phyloP scores from a whole-genome alignment of 2,797 vertebrate genomes.

The Psittacula echo region DNA sequence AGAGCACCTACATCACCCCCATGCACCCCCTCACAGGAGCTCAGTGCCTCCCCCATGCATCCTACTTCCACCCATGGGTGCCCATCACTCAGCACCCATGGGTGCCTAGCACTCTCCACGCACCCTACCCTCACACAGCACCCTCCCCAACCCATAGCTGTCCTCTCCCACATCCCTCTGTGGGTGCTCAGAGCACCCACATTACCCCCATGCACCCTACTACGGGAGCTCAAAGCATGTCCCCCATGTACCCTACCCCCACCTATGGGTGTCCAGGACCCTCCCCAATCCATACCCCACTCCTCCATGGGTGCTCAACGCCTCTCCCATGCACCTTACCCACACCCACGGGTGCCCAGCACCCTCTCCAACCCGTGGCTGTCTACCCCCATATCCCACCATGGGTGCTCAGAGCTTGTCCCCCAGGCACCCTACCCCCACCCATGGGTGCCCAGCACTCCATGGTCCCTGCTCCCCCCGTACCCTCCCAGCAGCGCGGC shows the following conservation, averaged over 20 bases:
- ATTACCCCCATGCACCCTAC: not conserved
- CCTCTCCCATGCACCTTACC: too few relatives aligned
- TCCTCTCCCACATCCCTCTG: too few relatives aligned
- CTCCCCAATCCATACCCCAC: not conserved
- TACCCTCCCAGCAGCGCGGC: not conserved
- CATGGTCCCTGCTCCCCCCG: rapidly evolving
- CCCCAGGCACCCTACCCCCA: too few relatives aligned
- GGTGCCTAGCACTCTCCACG: too few relatives aligned
- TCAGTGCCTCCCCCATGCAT: not conserved
- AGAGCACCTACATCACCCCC: not conserved
- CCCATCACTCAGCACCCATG: too few relatives aligned
- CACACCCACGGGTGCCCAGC: rapidly evolving
- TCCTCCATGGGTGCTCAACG: not conserved
- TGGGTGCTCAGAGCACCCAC: not conserved
- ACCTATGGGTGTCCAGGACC: too few relatives aligned
- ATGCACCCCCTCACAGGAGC: too few relatives aligned
- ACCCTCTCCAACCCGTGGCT: too few relatives aligned
- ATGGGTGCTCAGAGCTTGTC: too few relatives aligned
- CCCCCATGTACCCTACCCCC: rapidly evolving
- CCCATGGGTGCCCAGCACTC: too few relatives aligned
- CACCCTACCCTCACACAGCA: too few relatives aligned
- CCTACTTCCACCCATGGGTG: too few relatives aligned
- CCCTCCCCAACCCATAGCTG: not conserved
- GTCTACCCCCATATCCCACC: not conserved
- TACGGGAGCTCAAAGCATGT: not conserved